Evolutionary conservation across 2,888 invertebrate species (phyloP).

Genomic region (Ligdia adustata): DNA sequence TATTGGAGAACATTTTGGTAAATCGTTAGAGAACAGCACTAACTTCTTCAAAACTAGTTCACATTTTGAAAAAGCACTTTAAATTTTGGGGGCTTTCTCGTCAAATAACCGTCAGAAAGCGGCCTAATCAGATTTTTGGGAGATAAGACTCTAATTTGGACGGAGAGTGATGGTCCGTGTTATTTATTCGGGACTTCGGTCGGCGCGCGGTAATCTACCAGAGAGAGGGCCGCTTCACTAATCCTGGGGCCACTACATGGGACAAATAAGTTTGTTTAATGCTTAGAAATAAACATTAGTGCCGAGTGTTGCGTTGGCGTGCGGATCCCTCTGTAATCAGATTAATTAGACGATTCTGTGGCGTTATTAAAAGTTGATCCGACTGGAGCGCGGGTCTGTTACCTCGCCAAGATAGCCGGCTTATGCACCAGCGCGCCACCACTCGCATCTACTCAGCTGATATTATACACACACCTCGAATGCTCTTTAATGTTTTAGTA

Average conservation of each 20-base stretch:
- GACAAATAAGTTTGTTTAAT: constrained; percentile 75
- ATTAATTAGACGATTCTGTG: constrained; percentile 82
- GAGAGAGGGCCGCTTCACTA: constrained; percentile 53
- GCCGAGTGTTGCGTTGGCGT: constrained; percentile 66
- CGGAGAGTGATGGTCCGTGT: constrained; percentile 46
- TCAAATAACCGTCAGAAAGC: constrained; percentile 33
- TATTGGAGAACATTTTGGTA: neutral
- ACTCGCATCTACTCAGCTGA: constrained; percentile 74
- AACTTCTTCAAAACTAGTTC: constrained; percentile 3
- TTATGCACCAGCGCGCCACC: constrained; percentile 71
- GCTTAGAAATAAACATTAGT: constrained; percentile 73
- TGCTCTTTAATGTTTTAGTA: constrained; percentile 82
- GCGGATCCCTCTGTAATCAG: constrained; percentile 74
- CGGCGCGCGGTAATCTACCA: constrained; percentile 50
- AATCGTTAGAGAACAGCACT: constrained; percentile 2
- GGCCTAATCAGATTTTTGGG: constrained; percentile 39
- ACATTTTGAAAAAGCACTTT: constrained; percentile 28
- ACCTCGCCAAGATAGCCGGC: constrained; percentile 77
- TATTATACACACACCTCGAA: constrained; percentile 77
- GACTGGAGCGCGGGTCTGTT: constrained; percentile 72
- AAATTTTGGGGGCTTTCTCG: constrained; percentile 21
- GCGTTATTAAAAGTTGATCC: constrained; percentile 82
- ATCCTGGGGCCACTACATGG: constrained; percentile 67
- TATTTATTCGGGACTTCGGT: constrained; percentile 47
- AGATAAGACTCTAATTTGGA: constrained; percentile 43